Conservation (phyloP, 2,113 vertebrate genomes). For the Phoenicopterus ruber region DNA sequence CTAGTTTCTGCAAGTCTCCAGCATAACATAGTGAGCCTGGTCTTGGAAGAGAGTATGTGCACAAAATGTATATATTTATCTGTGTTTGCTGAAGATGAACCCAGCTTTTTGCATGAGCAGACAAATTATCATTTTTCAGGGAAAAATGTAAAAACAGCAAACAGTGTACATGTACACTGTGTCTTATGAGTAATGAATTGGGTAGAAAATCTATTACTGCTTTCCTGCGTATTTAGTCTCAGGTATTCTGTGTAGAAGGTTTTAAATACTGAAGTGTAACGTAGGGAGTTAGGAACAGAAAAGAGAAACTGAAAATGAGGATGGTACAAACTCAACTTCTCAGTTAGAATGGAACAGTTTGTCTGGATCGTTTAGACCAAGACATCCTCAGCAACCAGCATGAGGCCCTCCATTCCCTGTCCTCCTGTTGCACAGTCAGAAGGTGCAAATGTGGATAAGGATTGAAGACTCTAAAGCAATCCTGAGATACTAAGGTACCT, state of each 20-base stretch:
- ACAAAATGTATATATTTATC: neutral
- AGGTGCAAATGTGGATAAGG: neutral
- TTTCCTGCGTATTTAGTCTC: neutral
- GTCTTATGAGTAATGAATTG: neutral
- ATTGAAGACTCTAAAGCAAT: neutral
- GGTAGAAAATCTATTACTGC: neutral
- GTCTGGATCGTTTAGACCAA: neutral
- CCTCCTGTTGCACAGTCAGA: neutral
- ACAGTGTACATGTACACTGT: rapidly evolving
- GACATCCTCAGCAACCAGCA: neutral
- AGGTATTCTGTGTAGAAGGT: neutral
- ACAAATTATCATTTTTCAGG: neutral
- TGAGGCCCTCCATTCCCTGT: too few species aligned
- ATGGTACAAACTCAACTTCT: neutral
- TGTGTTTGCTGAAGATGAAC: neutral
- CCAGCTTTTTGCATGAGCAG: neutral
- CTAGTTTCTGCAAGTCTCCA: neutral
- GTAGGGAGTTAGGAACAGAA: neutral
- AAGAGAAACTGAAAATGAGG: neutral
- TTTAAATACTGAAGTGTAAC: neutral
- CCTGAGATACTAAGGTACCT: neutral
- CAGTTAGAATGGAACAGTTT: neutral
- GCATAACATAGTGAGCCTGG: neutral
- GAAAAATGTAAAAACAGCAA: neutral
- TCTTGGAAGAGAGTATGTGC: neutral